Base-by-base conservation (phyloP, 2,113 vertebrate species). In the Channa argus region DNA sequence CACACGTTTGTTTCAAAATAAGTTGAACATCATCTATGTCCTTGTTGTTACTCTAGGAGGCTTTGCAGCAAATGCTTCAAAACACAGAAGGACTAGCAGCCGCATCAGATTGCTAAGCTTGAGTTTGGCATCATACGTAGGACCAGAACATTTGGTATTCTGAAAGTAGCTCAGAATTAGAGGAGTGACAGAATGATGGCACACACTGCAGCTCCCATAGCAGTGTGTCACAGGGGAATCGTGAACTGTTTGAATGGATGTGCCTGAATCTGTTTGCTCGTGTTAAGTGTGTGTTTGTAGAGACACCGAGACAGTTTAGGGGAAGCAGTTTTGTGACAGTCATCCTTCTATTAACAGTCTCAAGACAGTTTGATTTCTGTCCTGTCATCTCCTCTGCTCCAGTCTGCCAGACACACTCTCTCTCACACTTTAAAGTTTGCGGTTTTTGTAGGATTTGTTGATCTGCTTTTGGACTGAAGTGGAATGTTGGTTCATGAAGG, bases 181-280 rank as follows among this genome's bases (percentile, higher is more conserved):
- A 74, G 65, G 46, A 79, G 74, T 79, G 86, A 86, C 89, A 88
- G 77, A 75, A 71, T 62, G 74, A 89, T 79, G 82, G 84, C 87
- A 77, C 71, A 50, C 50, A 49, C 79, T 73, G 77, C 66, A 77
- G 71, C 76, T 78, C 73, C 53, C 76, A 65, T 24, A 24, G 24
- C 24, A 24, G 71, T 58, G 74, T 77, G 79, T 81, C 75, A 24
- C 24, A 24, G 65, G 65, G 36, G 64, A 80, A 52, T 69, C 69
- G 43, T 74, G 67, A 71, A 79, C 77, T 73, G 63, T 74, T 70
- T 62, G 71, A 62, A 66, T 47, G 6, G 1, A 24, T 62, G 45
- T 71, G 15, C 65, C 33, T 6, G 61, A 58, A 7, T n/a, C 38
- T 37, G 49, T 53, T 44, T 38, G 46, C 5, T 13, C 62, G 15